phyloP scores from a whole-genome alignment of 1,140 invertebrate genomes.

The Steinernema feltiae region DNA sequence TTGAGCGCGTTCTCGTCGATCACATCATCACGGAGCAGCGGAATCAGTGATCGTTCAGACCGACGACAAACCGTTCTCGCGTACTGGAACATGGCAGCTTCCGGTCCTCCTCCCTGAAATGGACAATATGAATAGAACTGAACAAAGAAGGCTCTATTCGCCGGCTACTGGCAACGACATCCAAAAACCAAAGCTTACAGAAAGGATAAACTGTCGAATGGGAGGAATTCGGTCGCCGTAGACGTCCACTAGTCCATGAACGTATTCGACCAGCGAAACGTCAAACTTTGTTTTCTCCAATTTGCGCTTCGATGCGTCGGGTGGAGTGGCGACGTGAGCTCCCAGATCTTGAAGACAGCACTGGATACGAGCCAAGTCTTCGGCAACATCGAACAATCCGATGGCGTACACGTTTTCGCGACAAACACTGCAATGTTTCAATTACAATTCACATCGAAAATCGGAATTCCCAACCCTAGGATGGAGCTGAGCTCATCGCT shows the following conservation, averaged over 20 bases:
- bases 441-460: conserved; percentile 66
- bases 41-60: conserved; percentile 30
- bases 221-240: conserved; percentile 32
- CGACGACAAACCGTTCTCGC: conserved; percentile 30
- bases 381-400: conserved; percentile 40
- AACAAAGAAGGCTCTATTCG: neutral
- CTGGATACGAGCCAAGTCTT: conserved; percentile 69
- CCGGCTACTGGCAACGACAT: neutral
- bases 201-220: conserved; percentile 35
- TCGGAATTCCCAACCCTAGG: conserved; percentile 66
- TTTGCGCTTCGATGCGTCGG: conserved; percentile 58
- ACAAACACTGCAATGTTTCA: conserved; percentile 44
- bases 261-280: conserved; percentile 26
- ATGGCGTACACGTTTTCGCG: conserved; percentile 19
- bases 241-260: conserved; percentile 35
- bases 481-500: conserved; percentile 72
- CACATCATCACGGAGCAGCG: conserved; percentile 30
- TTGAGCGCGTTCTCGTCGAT: conserved; percentile 36
- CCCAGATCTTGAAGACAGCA: conserved; percentile 72
- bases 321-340: conserved; percentile 67
- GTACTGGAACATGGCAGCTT: conserved; percentile 31
- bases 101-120: conserved; percentile 32
- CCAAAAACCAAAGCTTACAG: conserved; percentile 18
- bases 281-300: conserved; percentile 33
- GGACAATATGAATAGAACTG: neutral